Evolutionary conservation across 2,888 invertebrate species (phyloP), one percentile per base, ranked within the genome.

Genomic region (Tinea trinotella): DNA sequence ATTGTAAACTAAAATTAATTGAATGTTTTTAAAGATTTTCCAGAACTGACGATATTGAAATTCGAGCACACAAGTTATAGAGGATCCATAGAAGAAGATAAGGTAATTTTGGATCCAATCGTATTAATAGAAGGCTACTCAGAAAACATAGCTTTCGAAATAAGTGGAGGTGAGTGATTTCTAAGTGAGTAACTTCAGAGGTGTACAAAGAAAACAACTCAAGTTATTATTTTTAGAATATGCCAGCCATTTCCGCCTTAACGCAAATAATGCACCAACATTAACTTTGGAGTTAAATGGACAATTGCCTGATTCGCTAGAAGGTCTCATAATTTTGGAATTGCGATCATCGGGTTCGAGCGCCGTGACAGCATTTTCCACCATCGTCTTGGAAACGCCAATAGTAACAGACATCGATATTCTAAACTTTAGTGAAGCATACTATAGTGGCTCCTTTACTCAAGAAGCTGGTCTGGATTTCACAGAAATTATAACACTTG

Each of bases 21-120:
- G n/a, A n/a, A n/a, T n/a, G n/a, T n/a, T 35, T 35, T 70, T 75
- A 50, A 65, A 81, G 79, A 74, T 55, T 58, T 77, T 18, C 74
- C 71, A 1, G 70, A 76, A 54, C 61, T 64, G 3, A 58, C 61
- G 1, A 36, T 68, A 34, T 62, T 80, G 66, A 63, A 58, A 46
- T 81, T 80, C 64, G 59, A 69, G 7, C 65, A 67, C 59, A 69
- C 66, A 52, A 67, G 64, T 15, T 81, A 78, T 57, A 58, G 60
- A 13, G 79, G 74, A 7, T 55, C 58, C 5, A 56, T 76, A 34
- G 63, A 68, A 54, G 58, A 66, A 30, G 60, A 64, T 50, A 49
- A 36, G 5, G 54, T 78, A 9, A 57, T 52, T 7, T 54, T 68
- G 1, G 72, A 71, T 52, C 56, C 59, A 54, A 64, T 80, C 24